These are phyloP conservation scores for Oreocharis arfaki DNA, from an alignment of 2,113 vertebrate species.

Conservation along the genomic window DNA sequence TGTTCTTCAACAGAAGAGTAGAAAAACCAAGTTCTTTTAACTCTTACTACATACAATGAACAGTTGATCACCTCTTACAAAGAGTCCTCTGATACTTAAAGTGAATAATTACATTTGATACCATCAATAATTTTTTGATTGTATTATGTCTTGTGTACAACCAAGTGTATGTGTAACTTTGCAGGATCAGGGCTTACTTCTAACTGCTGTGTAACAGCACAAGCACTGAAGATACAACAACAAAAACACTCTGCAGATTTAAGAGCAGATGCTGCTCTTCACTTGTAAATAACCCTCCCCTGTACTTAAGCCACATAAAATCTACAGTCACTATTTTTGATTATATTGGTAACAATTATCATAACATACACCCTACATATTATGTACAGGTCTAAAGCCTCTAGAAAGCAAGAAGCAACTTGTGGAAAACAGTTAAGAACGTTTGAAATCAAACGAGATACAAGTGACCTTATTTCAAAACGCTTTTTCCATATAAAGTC, in stretches of 20 bases:
- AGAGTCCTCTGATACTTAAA: not conserved
- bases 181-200: not conserved
- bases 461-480: not conserved
- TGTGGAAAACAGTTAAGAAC: not conserved
- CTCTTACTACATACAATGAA: not conserved
- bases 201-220: not conserved
- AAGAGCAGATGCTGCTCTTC: not conserved
- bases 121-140: not conserved
- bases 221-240: not conserved
- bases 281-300: not conserved
- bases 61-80: not conserved
- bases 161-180: not conserved
- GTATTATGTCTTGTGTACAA: not conserved
- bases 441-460: not conserved
- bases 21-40: not conserved
- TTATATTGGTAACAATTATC: not conserved
- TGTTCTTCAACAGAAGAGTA: not conserved
- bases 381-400: not conserved
- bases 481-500: not conserved
- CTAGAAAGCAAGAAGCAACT: not conserved
- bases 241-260: not conserved
- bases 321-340: not conserved
- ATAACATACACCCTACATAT: not conserved
- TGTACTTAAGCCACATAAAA: not conserved
- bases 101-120: not conserved